These are phyloP conservation scores for Stenolophus ochropezus DNA, from an alignment of 2,888 invertebrate species.

Conservation along the genomic window DNA sequence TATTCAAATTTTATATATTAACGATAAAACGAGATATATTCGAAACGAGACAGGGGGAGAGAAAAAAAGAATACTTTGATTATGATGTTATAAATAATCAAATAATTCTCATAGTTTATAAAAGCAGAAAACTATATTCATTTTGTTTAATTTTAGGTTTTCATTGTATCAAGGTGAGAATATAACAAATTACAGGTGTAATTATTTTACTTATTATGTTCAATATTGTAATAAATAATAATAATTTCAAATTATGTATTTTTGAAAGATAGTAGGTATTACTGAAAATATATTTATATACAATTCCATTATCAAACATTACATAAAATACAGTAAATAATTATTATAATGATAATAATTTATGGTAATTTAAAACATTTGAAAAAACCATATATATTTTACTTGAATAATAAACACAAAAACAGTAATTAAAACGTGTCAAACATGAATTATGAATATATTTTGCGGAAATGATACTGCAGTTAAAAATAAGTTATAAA, in stretches of 20 bases:
- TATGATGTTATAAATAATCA: too few relatives aligned
- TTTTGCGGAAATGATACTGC: conserved; percentile 14
- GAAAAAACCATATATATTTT: not conserved
- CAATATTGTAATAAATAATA: not conserved
- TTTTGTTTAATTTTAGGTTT: too few relatives aligned
- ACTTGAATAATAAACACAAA: not conserved
- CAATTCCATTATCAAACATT: not conserved
- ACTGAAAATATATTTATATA: not conserved
- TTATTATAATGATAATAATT: conserved; percentile 14
- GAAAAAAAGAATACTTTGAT: too few relatives aligned
- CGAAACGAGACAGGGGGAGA: too few relatives aligned
- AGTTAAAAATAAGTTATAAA: conserved; percentile 12
- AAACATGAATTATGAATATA: conserved; percentile 8
- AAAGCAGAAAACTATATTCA: too few relatives aligned
- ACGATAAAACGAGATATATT: too few relatives aligned
- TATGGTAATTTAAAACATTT: conserved; percentile 26
- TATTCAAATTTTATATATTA: too few relatives aligned
- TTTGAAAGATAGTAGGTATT: not conserved
- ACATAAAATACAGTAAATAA: not conserved
- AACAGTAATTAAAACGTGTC: conserved; percentile 34
- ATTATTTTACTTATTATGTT: too few relatives aligned
- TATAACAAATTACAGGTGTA: too few relatives aligned
- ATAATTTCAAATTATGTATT: not conserved
- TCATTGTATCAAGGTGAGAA: too few relatives aligned
- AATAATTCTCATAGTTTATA: too few relatives aligned